Evolutionary conservation across 1,140 invertebrate species (phyloP).

Genomic region (Berghia stephanieae): DNA sequence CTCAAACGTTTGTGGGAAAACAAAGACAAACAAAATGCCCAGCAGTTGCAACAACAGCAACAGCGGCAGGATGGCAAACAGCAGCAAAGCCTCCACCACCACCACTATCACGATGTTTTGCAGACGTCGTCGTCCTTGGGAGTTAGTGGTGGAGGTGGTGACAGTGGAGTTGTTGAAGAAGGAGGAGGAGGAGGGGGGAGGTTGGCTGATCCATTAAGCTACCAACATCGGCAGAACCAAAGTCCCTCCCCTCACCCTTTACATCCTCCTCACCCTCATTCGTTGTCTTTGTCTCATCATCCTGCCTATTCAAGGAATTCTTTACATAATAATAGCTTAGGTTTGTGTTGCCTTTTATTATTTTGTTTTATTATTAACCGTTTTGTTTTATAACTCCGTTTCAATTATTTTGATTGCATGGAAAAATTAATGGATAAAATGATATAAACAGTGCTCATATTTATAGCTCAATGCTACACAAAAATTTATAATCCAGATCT

Average conservation of each 20-base stretch:
- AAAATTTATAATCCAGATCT: too few relatives aligned
- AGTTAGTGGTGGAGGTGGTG: not conserved
- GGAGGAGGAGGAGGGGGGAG: too few relatives aligned
- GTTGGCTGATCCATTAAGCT: too few relatives aligned
- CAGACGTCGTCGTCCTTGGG: not conserved
- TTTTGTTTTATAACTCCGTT: not conserved
- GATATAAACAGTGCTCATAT: too few relatives aligned
- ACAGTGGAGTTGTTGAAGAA: too few relatives aligned
- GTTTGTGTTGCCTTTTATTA: slow-evolving; percentile 42
- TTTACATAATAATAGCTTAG: slow-evolving; percentile 50
- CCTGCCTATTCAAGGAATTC: slow-evolving; percentile 41
- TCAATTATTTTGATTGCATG: not conserved
- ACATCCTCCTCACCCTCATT: slow-evolving; percentile 10
- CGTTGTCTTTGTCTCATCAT: slow-evolving; percentile 24
- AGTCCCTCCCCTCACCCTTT: slow-evolving; percentile 18
- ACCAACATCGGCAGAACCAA: too few relatives aligned
- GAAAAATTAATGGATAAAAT: not conserved
- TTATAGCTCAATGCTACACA: too few relatives aligned
- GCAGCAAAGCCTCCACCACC: slow-evolving; percentile 24
- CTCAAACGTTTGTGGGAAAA: slow-evolving; percentile 65
- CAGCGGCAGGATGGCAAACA: slow-evolving; percentile 38
- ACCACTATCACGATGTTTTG: slow-evolving; percentile 4
- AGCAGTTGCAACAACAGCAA: slow-evolving; percentile 31
- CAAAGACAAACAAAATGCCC: slow-evolving; percentile 61
- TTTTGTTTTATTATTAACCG: not conserved